Evolutionary conservation across 2,797 vertebrate species (phyloP).

Genomic region (Spea hammondii): DNA sequence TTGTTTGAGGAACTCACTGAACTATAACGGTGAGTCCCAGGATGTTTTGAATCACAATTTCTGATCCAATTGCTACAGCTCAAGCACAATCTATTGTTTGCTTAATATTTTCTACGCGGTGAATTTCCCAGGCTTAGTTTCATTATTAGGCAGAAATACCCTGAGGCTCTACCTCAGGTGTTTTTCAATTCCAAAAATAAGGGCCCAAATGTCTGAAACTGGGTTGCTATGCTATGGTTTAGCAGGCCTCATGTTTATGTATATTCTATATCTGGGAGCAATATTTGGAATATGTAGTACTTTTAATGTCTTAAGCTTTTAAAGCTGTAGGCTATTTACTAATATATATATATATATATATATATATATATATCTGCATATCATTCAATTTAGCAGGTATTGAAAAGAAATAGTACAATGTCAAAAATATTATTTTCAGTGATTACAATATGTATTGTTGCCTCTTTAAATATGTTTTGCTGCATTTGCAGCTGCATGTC

Average conservation of each 20-base stretch:
- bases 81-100: constrained; percentile 29
- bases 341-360: background rate
- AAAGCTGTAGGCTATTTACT: constrained; percentile 1
- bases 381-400: background rate
- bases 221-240: constrained; percentile 38
- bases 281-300: constrained; percentile 7
- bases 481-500: too few relatives aligned
- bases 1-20: constrained; percentile 28
- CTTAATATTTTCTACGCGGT: constrained; percentile 21
- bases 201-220: constrained; percentile 19
- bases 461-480: too few relatives aligned
- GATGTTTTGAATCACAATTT: constrained; percentile 28
- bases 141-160: constrained; percentile 44
- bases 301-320: background rate
- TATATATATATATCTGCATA: background rate
- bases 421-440: too few relatives aligned
- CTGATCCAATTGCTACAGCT: constrained; percentile 30
- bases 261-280: constrained; percentile 14
- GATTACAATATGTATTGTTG: too few relatives aligned
- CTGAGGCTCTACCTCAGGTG: constrained; percentile 45
- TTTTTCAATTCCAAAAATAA: constrained; percentile 30
- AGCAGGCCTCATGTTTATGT: constrained; percentile 40
- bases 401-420: background rate
- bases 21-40: constrained; percentile 19
- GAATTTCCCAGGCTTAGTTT: constrained; percentile 30